Percentiles rank a stretch among this genome's conserved stretches.
Evolutionary conservation across 2,113 vertebrate genomes (phyloP).

Genomic region (Mesocricetus auratus): DNA sequence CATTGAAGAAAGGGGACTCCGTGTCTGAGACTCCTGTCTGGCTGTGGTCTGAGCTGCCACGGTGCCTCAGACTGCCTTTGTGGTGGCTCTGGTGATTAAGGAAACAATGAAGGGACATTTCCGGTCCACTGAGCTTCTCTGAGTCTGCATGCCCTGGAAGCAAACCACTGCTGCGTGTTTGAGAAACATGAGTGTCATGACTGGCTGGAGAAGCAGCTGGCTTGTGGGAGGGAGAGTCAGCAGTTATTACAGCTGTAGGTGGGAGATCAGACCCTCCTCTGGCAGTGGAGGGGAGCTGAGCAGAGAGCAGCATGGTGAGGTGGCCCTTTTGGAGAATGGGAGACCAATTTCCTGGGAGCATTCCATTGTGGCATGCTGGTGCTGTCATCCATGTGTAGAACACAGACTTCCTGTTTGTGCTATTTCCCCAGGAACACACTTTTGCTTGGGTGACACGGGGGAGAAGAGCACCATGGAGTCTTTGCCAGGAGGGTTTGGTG

Average conservation of each 20-base stretch:
- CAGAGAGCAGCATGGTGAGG: neutral
- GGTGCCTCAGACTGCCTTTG: neutral
- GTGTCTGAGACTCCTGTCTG: too few species aligned
- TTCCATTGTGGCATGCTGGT: neutral
- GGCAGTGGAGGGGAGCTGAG: neutral
- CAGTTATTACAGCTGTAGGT: neutral
- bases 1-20: accelerated
- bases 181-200: accelerated
- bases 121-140: accelerated
- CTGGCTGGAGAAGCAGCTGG: neutral
- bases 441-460: neutral
- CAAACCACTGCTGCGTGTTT: neutral
- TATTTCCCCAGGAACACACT: accelerated
- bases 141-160: neutral
- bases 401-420: neutral
- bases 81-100: neutral
- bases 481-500: neutral
- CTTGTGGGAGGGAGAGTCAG: neutral
- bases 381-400: accelerated
- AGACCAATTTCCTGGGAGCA: neutral
- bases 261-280: neutral
- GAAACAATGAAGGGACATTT: neutral
- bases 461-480: accelerated
- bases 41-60: neutral
- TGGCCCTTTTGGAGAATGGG: neutral